Conservation (phyloP, 2,888 invertebrate species). For the Agriopis aurantiaria region DNA sequence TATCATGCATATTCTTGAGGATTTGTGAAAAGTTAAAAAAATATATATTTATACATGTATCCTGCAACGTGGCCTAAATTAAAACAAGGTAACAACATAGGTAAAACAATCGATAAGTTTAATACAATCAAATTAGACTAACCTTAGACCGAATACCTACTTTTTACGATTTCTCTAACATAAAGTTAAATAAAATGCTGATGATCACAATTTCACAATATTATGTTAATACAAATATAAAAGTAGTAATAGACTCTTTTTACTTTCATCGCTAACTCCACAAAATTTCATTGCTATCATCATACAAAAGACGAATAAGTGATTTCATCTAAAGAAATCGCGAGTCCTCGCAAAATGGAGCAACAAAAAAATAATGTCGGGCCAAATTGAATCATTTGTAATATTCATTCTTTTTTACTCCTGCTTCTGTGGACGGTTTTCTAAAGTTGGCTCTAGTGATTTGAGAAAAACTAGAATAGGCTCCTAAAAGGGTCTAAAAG, state of each 20-base stretch:
- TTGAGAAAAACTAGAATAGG: constrained; percentile 45
- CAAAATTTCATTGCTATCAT: constrained; percentile 65
- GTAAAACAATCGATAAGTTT: too few species aligned
- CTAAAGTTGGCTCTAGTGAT: constrained; percentile 51
- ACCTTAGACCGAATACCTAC: too few species aligned
- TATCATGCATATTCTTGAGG: too few species aligned
- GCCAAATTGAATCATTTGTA: constrained; percentile 82
- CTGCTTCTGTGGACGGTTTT: constrained; percentile 67
- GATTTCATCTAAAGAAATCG: constrained; percentile 73
- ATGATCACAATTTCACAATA: too few species aligned
- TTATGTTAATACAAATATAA: background rate
- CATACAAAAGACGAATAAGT: constrained; percentile 66
- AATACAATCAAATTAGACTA: too few species aligned
- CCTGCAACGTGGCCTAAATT: too few species aligned
- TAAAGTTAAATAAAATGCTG: too few species aligned
- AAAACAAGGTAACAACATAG: too few species aligned
- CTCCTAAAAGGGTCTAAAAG: too few species aligned
- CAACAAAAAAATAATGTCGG: constrained; percentile 77
- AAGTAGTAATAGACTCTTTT: constrained; percentile 28
- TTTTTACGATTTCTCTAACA: too few species aligned
- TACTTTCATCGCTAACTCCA: constrained; percentile 37
- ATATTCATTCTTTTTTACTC: constrained; percentile 77
- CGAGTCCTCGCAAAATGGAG: constrained; percentile 59
- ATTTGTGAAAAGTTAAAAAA: too few species aligned
- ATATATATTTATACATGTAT: too few species aligned